A percentile compares a stretch with the other conserved stretches of the same genome.
phyloP scores from a whole-genome alignment of 2,888 invertebrate genomes.

The Epirrhoe alternata region DNA sequence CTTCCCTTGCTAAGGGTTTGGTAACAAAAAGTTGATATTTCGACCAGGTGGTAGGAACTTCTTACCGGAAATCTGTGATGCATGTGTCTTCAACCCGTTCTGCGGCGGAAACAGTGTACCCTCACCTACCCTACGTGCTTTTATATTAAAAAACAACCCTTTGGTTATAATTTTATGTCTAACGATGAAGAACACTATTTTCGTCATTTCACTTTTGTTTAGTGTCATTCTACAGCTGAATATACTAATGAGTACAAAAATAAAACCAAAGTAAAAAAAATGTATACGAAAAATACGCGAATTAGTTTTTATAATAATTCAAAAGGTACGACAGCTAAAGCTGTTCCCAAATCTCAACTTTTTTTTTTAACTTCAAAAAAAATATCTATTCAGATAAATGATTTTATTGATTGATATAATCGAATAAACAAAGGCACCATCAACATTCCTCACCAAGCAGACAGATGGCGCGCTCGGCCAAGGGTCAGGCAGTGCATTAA shows the following conservation, averaged over 20 bases:
- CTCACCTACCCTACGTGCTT: constrained; percentile 59
- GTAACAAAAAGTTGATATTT: constrained; percentile 71
- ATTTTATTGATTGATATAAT: constrained; percentile 23
- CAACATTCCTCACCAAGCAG: constrained; percentile 29
- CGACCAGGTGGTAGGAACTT: constrained; percentile 77
- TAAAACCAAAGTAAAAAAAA: not conserved
- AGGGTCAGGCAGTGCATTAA: constrained; percentile 41
- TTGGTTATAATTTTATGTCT: constrained; percentile 45
- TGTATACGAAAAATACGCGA: too few relatives aligned
- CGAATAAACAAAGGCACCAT: constrained; percentile 24
- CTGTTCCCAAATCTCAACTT: too few relatives aligned
- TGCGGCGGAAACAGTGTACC: constrained; percentile 77
- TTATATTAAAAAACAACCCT: constrained; percentile 67
- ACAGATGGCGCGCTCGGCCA: constrained; percentile 41
- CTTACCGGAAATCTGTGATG: constrained; percentile 82
- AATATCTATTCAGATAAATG: not conserved
- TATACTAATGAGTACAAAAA: not conserved
- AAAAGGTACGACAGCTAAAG: too few relatives aligned
- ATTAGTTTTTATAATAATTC: too few relatives aligned
- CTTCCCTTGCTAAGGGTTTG: constrained; percentile 71
- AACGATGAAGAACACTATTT: constrained; percentile 8
- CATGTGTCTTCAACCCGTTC: constrained; percentile 78
- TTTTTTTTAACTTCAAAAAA: not conserved
- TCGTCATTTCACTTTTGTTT: constrained; percentile 14
- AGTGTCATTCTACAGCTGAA: not conserved